These are phyloP conservation scores for Magallana gigas DNA, from an alignment of 1,140 invertebrate genomes.

Conservation along the genomic window DNA sequence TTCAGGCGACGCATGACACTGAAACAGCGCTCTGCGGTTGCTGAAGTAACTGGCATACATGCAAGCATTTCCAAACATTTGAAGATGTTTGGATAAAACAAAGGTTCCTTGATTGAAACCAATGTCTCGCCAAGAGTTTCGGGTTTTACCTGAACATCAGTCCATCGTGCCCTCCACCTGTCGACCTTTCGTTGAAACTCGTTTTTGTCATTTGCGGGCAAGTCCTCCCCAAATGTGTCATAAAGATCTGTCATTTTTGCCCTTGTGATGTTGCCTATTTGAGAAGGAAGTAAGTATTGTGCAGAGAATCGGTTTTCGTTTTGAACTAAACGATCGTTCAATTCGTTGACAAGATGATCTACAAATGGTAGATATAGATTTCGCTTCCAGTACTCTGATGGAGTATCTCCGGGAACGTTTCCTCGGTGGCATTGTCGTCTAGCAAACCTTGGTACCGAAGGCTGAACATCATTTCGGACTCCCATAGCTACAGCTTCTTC, in stretches of 20 bases:
- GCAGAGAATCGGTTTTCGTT: not conserved
- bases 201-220: not conserved
- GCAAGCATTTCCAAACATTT: too few relatives aligned
- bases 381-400: constrained; percentile 50
- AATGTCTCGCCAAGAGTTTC: too few relatives aligned
- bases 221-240: constrained; percentile 6
- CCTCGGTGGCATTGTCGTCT: too few relatives aligned
- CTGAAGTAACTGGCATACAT: too few relatives aligned
- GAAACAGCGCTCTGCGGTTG: too few relatives aligned
- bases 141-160: too few relatives aligned
- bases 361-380: constrained; percentile 50
- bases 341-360: constrained; percentile 47
- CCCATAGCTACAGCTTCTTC: too few relatives aligned
- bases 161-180: constrained; percentile 13
- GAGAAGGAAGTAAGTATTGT: not conserved
- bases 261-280: not conserved
- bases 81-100: too few relatives aligned
- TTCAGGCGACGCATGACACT: too few relatives aligned
- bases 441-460: too few relatives aligned
- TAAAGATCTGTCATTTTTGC: not conserved
- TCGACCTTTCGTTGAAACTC: constrained; percentile 24
- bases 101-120: too few relatives aligned
- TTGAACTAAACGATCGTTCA: constrained; percentile 18
- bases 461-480: too few relatives aligned
- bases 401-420: constrained; percentile 21